A percentile compares a stretch with the other conserved stretches of the same genome.
Conservation (phyloP, 2,113 vertebrate genomes). For the Tupaia chinensis region DNA sequence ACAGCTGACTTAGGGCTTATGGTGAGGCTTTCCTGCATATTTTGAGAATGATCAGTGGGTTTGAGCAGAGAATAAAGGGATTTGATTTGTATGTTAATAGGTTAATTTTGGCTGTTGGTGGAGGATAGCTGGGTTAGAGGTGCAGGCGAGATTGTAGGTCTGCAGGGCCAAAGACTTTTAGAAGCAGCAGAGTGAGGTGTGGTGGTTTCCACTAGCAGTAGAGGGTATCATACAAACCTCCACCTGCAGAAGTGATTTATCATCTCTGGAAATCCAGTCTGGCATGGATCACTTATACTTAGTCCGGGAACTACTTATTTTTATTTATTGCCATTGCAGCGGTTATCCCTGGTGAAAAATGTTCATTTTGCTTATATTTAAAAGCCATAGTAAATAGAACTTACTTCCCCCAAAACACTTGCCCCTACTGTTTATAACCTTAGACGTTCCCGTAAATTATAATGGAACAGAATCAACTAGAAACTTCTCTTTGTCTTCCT, state of each 20-base stretch:
- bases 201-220: background rate
- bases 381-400: background rate
- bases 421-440: background rate
- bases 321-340: conserved; percentile 11
- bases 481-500: background rate
- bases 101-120: background rate
- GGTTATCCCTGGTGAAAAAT: background rate
- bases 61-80: background rate
- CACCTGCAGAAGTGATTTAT: background rate
- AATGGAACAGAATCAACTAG: background rate
- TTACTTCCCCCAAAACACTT: background rate
- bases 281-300: background rate
- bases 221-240: background rate
- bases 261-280: background rate
- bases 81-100: background rate
- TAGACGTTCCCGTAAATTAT: background rate
- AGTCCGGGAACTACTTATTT: background rate
- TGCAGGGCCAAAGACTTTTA: background rate
- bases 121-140: background rate
- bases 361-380: conserved; percentile 36
- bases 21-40: background rate
- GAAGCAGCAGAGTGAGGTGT: too few species aligned
- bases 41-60: background rate
- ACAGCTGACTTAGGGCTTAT: background rate
- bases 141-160: background rate